A percentile compares a stretch with the other conserved stretches of the same genome.
Conservation (phyloP, 2,113 vertebrate species). For the Sinosuthora webbiana region DNA sequence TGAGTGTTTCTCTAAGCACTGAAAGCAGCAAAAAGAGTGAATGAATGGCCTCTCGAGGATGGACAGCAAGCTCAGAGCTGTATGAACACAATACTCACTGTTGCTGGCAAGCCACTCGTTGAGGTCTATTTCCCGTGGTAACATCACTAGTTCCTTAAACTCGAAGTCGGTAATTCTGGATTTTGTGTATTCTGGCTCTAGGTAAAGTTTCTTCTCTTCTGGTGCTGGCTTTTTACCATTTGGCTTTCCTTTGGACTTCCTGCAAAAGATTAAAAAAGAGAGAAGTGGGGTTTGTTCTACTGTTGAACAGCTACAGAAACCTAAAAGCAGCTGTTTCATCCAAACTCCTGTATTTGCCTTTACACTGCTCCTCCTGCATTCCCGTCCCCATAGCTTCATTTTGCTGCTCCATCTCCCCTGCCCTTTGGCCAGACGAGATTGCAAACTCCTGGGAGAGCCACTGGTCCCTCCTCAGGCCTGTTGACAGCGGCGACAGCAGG, state of each 20-base stretch:
- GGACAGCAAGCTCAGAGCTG: background rate
- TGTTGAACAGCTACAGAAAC: background rate
- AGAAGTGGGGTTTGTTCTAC: background rate
- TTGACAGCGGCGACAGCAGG: background rate
- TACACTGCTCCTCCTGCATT: background rate
- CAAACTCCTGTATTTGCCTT: background rate
- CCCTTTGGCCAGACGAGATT: background rate
- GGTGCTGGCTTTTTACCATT: constrained; percentile 93
- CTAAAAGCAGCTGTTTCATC: background rate
- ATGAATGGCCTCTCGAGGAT: background rate
- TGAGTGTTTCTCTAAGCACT: background rate
- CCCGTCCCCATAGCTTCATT: background rate
- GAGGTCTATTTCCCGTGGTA: constrained; percentile 97
- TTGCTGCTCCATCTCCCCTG: background rate
- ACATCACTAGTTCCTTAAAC: constrained; percentile 92
- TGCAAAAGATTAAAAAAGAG: constrained; percentile 46
- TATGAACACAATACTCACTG: constrained; percentile 77
- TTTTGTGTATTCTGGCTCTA: constrained; percentile 92
- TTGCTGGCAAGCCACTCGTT: constrained; percentile 99
- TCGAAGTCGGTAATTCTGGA: constrained; percentile 92
- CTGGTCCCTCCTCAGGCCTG: background rate
- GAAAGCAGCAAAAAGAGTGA: background rate
- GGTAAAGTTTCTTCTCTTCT: constrained; percentile 94
- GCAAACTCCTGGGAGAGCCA: background rate
- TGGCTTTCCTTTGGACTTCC: constrained; percentile 98